Base-by-base conservation (phyloP, 2,797 vertebrate genomes). In the Catamblyrhynchus diadema region DNA sequence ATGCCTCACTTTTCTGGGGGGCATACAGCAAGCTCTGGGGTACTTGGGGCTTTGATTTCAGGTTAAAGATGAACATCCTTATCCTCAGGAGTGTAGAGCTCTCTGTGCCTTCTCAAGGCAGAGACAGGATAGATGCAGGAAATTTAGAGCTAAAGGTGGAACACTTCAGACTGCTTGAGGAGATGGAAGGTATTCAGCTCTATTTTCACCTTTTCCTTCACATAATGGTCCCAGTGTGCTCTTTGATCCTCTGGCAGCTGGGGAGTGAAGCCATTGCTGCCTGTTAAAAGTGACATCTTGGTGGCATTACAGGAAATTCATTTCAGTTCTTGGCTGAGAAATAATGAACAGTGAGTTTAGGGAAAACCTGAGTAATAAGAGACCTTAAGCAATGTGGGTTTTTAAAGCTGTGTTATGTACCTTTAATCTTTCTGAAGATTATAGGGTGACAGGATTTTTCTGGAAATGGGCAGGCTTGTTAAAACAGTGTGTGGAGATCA, bases 351-450 rank as follows among this genome's bases (percentile, higher is more conserved):
- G 73, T 8, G 87, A 87, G 71, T 97, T 95, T 90, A 88, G 90
- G 66, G 93, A 90, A 95, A 96, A 65, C 64, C 78, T 91, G 81
- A 75, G 91, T 89, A 94, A 90, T 95, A 92, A 85, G 96, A 95
- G 77, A 67, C 81, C 93, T 97, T 53, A 92, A 97, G 87, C 90
- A 84, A 44, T 57, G 87, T 75, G 83, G 59, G 60, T 86, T 94
- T 96, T 96, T 67, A 66, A 79, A 81, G 81, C 85, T 81, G 9
- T 47, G 78, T 88, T 89, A 86, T 41, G 77, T 70, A 25, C 59
- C 78, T 96, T 95, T 96, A 88, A 83, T 95, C 92, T 95, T 93
- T 65, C 75, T 89, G 28, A 66, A 95, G 97, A 95, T 98, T 96
- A 97, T 69, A 95, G 69, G 74, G 93, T 94, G 96, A 86, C 77